phyloP scores from a whole-genome alignment of 2,888 invertebrate species.

The Agriopis marginaria region DNA sequence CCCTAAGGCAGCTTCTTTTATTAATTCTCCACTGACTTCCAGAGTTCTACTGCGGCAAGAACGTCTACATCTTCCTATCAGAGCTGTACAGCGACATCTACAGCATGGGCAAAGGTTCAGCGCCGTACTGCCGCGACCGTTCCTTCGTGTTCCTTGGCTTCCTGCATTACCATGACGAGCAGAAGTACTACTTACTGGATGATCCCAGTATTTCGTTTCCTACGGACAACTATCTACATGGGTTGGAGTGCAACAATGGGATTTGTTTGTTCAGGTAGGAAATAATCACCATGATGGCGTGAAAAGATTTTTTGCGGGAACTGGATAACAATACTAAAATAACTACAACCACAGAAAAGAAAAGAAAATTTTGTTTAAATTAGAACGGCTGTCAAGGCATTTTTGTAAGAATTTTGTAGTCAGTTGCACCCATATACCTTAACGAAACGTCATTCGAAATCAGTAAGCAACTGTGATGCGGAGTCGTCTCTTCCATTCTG shows the following conservation, averaged over 20 bases:
- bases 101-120: conserved; percentile 71
- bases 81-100: conserved; percentile 80
- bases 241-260: conserved; percentile 76
- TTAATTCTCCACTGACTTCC: conserved; percentile 25
- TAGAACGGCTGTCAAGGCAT: too few relatives aligned
- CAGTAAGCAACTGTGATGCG: too few relatives aligned
- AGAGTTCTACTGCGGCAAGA: conserved; percentile 81
- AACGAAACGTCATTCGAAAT: too few relatives aligned
- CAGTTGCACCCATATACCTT: too few relatives aligned
- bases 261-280: conserved; percentile 76
- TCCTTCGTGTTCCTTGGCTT: conserved; percentile 79
- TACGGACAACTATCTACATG: conserved; percentile 77
- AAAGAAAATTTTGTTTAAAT: too few relatives aligned
- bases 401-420: too few relatives aligned
- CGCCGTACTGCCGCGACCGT: conserved; percentile 77
- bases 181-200: conserved; percentile 75
- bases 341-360: too few relatives aligned
- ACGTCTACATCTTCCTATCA: conserved; percentile 78
- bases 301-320: too few relatives aligned
- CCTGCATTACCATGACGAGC: conserved; percentile 75
- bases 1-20: too few relatives aligned
- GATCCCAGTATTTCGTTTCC: conserved; percentile 78
- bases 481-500: too few relatives aligned
- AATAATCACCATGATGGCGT: too few relatives aligned
- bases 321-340: too few relatives aligned